Conservation (phyloP, 2,888 invertebrate genomes). For the Drosophila multiciliata region DNA sequence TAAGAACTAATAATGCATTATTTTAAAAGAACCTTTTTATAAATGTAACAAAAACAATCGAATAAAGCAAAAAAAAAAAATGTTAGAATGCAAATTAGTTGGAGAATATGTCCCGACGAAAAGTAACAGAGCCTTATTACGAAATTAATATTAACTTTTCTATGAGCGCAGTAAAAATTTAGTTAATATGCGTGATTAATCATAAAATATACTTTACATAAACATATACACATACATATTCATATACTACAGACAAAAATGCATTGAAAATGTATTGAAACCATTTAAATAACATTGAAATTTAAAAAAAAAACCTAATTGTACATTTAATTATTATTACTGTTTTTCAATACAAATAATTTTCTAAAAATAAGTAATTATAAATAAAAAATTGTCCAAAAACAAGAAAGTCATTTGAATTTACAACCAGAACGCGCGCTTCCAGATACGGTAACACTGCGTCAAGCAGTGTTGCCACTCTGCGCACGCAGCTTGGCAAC, state of each 20-base stretch:
- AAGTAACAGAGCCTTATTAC: constrained; percentile 75
- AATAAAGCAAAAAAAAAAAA: constrained; percentile 52
- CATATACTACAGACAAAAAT: constrained; percentile 61
- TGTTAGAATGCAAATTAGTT: constrained; percentile 47
- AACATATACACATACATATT: constrained; percentile 56
- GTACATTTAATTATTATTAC: constrained; percentile 68
- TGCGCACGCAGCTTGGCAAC: constrained; percentile 66
- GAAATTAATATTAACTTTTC: constrained; percentile 74
- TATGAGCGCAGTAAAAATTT: constrained; percentile 69
- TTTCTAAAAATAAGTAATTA: constrained; percentile 58
- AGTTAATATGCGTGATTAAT: constrained; percentile 68
- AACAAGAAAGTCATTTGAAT: constrained; percentile 30
- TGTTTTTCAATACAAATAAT: constrained; percentile 69
- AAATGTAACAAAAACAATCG: constrained; percentile 65
- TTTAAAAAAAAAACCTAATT: constrained; percentile 21
- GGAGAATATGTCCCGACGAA: constrained; percentile 55
- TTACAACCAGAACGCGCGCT: background rate
- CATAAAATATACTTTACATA: constrained; percentile 49
- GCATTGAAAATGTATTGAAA: constrained; percentile 77
- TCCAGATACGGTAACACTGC: constrained; percentile 41
- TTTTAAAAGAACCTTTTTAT: constrained; percentile 46
- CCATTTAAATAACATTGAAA: constrained; percentile 45
- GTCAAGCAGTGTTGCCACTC: constrained; percentile 48
- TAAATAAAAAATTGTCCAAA: constrained; percentile 46
- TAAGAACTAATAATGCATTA: constrained; percentile 35